Evolutionary conservation across 2,113 vertebrate genomes (phyloP).

Genomic region (Passerina amoena): DNA sequence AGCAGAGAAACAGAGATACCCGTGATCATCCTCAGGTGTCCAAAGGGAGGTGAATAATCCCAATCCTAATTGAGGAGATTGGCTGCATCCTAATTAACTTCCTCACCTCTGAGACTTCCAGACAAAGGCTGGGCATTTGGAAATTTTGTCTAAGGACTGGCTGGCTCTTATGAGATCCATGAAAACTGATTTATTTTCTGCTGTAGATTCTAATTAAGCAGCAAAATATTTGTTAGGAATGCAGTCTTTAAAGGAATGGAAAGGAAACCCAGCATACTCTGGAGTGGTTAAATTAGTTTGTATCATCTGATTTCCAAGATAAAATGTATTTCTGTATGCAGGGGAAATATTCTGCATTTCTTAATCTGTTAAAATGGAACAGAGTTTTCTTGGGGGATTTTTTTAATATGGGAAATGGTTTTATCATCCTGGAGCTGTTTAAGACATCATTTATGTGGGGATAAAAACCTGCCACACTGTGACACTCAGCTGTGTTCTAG

Average conservation of each 20-base stretch:
- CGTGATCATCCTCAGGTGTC: neutral
- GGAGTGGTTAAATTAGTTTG: neutral
- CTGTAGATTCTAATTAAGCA: neutral
- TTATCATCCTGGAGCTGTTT: neutral
- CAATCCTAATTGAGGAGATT: neutral
- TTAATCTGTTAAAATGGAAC: neutral
- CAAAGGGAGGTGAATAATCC: neutral
- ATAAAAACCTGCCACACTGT: neutral
- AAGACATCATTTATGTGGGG: neutral
- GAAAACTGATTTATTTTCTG: neutral
- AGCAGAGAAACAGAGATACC: neutral
- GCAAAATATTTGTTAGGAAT: neutral
- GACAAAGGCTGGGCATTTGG: neutral
- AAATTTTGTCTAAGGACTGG: neutral
- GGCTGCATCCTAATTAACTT: neutral
- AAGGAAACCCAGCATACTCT: neutral
- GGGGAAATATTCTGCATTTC: neutral
- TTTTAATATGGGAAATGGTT: neutral
- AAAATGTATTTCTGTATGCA: neutral
- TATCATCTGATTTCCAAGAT: neutral
- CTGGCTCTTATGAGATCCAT: neutral
- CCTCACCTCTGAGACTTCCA: neutral
- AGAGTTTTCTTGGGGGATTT: neutral
- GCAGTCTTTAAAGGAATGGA: neutral
- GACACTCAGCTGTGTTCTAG: neutral